Percentiles rank a stretch among this genome's conserved stretches.
Conservation (phyloP, 2,113 vertebrate species). For the Hippocampus zosterae region DNA sequence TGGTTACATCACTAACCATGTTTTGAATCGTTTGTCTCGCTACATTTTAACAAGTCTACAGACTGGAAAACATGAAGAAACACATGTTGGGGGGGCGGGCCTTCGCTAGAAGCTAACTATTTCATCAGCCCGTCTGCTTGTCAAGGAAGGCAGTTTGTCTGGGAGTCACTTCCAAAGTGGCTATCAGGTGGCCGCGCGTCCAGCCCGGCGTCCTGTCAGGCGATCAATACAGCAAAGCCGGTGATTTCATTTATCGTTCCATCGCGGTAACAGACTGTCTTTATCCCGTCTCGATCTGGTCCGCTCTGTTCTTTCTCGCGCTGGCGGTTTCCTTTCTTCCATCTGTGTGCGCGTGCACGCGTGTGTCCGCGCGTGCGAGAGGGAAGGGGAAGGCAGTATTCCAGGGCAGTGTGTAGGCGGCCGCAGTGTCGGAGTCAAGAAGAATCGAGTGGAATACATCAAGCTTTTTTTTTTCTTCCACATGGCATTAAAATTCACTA, state of each 20-base stretch:
- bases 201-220: not conserved
- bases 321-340: not conserved
- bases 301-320: slow-evolving; percentile 2
- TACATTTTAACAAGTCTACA: too few species aligned
- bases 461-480: not conserved
- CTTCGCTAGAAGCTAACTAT: not conserved
- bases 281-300: not conserved
- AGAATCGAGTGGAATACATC: not conserved
- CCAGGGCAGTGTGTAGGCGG: not conserved
- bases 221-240: slow-evolving; percentile 20
- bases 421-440: not conserved
- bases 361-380: not conserved
- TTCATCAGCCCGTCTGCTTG: not conserved
- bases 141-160: slow-evolving; percentile 5
- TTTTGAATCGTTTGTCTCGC: too few species aligned
- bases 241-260: slow-evolving; percentile 17
- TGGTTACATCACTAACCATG: too few species aligned
- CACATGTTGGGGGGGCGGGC: too few species aligned
- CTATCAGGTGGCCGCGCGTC: not conserved
- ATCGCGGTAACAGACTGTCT: slow-evolving; percentile 24
- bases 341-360: not conserved
- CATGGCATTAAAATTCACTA: not conserved
- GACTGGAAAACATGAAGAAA: too few species aligned
- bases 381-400: not conserved
- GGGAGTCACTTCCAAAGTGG: not conserved